Conservation (phyloP, 2,797 vertebrate genomes). For the Pteronotus mesoamericanus region DNA sequence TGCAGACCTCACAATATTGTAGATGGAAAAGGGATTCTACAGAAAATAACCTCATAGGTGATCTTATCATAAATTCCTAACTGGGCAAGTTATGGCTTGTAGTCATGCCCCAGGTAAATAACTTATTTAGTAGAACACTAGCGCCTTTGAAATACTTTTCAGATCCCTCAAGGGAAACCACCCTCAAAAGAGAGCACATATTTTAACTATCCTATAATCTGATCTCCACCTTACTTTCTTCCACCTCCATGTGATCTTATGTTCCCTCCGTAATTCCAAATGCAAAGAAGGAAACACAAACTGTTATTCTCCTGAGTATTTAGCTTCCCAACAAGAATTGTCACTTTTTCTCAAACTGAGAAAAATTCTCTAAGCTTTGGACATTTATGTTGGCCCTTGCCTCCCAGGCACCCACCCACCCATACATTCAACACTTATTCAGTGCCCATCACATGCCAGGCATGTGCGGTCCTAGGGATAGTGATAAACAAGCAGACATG, state of each 20-base stretch:
- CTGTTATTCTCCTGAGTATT: neutral
- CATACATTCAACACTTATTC: neutral
- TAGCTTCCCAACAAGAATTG: too few species aligned
- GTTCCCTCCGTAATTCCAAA: neutral
- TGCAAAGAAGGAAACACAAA: neutral
- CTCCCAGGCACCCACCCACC: neutral
- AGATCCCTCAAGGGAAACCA: neutral
- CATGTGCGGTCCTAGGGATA: neutral
- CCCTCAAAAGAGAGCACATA: neutral
- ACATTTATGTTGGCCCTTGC: neutral
- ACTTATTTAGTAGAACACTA: neutral
- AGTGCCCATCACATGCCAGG: neutral
- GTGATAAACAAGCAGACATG: neutral
- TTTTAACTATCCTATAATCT: neutral
- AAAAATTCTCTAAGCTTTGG: neutral
- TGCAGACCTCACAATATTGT: neutral
- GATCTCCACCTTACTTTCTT: neutral
- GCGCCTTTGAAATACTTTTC: neutral
- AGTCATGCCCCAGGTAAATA: neutral
- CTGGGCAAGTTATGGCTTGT: neutral
- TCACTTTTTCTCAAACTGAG: neutral
- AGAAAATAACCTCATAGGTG: neutral
- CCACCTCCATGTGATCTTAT: too few species aligned
- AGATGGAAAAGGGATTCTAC: neutral
- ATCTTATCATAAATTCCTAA: neutral